A percentile compares a stretch with the other conserved stretches of the same genome.
These are phyloP conservation scores for Latrodectus geometricus DNA, from an alignment of 1,140 invertebrate species.

Conservation along the genomic window DNA sequence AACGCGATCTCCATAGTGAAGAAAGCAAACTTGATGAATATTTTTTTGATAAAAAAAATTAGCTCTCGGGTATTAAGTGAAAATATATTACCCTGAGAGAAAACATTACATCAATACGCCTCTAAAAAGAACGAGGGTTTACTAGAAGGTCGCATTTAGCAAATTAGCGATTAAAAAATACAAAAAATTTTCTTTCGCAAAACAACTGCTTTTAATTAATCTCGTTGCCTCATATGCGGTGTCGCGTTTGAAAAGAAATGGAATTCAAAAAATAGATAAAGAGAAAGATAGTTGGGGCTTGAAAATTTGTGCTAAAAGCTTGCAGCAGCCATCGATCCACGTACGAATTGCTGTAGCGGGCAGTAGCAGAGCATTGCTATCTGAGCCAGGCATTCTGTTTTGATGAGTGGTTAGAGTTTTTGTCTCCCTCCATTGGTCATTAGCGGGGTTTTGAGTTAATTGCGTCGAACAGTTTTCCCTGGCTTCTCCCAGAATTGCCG, in stretches of 20 bases:
- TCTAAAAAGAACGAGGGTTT: slow-evolving; percentile 18
- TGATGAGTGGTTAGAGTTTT: slow-evolving; percentile 52
- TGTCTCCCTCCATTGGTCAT: slow-evolving; percentile 56
- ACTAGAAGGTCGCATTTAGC: slow-evolving; percentile 50
- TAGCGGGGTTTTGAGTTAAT: slow-evolving; percentile 60
- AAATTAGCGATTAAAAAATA: slow-evolving; percentile 57
- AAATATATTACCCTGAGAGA: slow-evolving; percentile 58
- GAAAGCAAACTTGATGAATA: slow-evolving; percentile 1
- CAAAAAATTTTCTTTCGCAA: slow-evolving; percentile 48
- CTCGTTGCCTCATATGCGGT: slow-evolving; percentile 59
- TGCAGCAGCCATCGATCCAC: slow-evolving; percentile 27
- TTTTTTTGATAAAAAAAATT: slow-evolving; percentile 20
- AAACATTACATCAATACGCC: slow-evolving; percentile 50
- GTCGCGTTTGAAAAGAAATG: slow-evolving; percentile 54
- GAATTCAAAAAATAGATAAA: slow-evolving; percentile 50
- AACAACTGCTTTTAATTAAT: slow-evolving; percentile 62
- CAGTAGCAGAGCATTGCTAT: not conserved
- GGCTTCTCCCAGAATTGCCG: slow-evolving; percentile 20
- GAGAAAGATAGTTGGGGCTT: slow-evolving; percentile 21
- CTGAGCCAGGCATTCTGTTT: slow-evolving; percentile 46
- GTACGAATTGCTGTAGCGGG: not conserved
- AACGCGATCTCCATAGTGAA: slow-evolving; percentile 54
- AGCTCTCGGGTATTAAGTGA: slow-evolving; percentile 44
- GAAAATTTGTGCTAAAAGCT: slow-evolving; percentile 55
- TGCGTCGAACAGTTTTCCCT: slow-evolving; percentile 56